phyloP scores from a whole-genome alignment of 2,888 invertebrate species.

The Dysmachus trigonus region DNA sequence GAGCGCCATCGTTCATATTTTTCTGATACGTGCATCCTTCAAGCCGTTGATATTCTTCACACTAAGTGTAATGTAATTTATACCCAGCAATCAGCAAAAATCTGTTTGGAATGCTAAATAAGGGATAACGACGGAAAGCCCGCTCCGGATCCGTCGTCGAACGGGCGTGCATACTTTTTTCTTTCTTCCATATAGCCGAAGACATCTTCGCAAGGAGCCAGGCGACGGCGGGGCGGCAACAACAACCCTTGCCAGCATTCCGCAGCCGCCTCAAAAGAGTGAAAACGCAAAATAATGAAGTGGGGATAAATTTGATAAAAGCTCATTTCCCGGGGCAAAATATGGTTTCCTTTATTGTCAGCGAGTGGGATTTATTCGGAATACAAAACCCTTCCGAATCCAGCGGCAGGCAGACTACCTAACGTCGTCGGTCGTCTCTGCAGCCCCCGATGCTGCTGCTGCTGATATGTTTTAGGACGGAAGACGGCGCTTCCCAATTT shows the following conservation, averaged over 20 bases:
- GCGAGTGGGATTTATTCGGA: constrained; percentile 47
- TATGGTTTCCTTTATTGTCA: constrained; percentile 50
- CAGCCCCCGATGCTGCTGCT: too few species aligned
- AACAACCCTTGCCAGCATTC: constrained; percentile 22
- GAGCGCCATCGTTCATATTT: constrained; percentile 35
- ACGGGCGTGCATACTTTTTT: background rate
- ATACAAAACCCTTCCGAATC: constrained; percentile 41
- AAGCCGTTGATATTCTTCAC: constrained; percentile 34
- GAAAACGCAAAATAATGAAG: constrained; percentile 51
- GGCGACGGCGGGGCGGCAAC: too few species aligned
- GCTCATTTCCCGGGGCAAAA: constrained; percentile 50
- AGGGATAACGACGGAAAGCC: constrained; percentile 32
- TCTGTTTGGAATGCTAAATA: constrained; percentile 50
- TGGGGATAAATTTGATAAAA: constrained; percentile 51
- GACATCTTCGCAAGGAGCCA: background rate
- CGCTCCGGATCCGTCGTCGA: background rate
- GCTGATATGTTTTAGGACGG: constrained; percentile 3
- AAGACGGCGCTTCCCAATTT: background rate
- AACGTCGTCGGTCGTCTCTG: background rate
- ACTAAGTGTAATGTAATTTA: constrained; percentile 50
- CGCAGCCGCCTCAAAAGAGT: constrained; percentile 38
- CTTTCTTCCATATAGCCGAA: background rate
- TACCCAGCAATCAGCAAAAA: constrained; percentile 50
- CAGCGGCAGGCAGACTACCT: background rate
- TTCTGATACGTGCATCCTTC: constrained; percentile 13